These are phyloP conservation scores for Phaedon cochleariae DNA, from an alignment of 2,888 invertebrate species.

Conservation along the genomic window DNA sequence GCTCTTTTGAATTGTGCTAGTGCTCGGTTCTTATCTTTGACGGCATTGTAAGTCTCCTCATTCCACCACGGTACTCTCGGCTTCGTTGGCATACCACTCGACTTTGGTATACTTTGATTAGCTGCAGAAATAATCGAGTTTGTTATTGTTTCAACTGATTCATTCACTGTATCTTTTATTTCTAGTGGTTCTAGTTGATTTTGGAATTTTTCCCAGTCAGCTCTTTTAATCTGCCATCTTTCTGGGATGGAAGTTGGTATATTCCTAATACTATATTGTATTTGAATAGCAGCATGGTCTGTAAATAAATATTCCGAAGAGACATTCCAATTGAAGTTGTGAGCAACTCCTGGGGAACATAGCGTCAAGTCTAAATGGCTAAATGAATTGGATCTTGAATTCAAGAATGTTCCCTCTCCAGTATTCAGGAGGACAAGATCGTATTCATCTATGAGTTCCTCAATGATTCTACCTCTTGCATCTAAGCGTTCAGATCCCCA, in stretches of 20 bases:
- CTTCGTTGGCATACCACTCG: background rate
- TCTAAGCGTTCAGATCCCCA: background rate
- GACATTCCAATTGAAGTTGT: slow-evolving; percentile 3
- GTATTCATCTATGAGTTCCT: background rate
- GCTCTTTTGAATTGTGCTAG: slow-evolving; percentile 1
- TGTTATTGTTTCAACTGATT: background rate
- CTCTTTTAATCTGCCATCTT: background rate
- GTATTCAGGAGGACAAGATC: background rate
- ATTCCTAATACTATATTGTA: background rate
- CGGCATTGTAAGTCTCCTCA: background rate
- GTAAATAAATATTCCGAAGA: background rate
- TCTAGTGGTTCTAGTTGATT: background rate
- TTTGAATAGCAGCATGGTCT: slow-evolving; percentile 12
- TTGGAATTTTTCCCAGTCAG: slow-evolving; percentile 6
- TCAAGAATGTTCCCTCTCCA: background rate
- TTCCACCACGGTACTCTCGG: slow-evolving; percentile 19
- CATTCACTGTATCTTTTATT: too few relatives aligned
- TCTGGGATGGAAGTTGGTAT: background rate
- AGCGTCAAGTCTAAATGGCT: background rate
- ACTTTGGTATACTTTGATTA: slow-evolving; percentile 9
- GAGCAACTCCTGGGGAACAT: background rate
- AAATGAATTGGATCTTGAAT: background rate
- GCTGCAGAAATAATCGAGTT: slow-evolving; percentile 1
- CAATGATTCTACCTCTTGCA: background rate
- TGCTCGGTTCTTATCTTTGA: slow-evolving; percentile 7